Base-by-base conservation (phyloP, 2,888 invertebrate genomes). In the Strigamia crassipes region DNA sequence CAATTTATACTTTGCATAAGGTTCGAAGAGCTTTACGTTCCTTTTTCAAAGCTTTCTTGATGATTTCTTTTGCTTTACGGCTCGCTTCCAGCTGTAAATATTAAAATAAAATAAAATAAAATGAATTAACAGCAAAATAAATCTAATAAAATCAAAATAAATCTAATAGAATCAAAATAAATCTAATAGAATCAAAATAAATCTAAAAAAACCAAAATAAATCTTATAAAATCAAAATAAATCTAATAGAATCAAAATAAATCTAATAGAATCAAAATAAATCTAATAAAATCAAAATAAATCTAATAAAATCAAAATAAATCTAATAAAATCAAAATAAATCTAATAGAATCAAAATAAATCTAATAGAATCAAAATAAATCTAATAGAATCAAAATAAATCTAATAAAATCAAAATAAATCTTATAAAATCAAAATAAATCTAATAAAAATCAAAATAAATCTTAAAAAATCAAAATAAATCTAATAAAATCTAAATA, bases 31-130 rank as follows among this genome's bases (percentile, higher is more conserved):
- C 89, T 88, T 97, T 97, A 15, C 94, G 90, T 87, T 97, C 96
- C 86, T 94, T 96, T 85, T 96, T 94, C 46, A 97, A 88, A 51
- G 92, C 92, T 87, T 94, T 95, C 87, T 96, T 97, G 85, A 92
- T 91, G 18, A 91, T 92, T 86, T 97, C 97, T 46, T 94, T 92
- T 86, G 96, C 96, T 82, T 95, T 94, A 80, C 96, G 92, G 27
- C 93, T 92, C 3, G 92, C 93, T 84, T 96, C 95, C 80, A 94
- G 91, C 85, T 92, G 91, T 0, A 61, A 78, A n/a, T 27, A 18
- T 78, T 15, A 3, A n/a, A 78, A n/a, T n/a, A n/a, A n/a, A n/a
- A n/a, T n/a, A n/a, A n/a, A n/a, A n/a, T n/a, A n/a, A n/a, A n/a
- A n/a, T n/a, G n/a, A n/a, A n/a, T n/a, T n/a, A n/a, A n/a, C n/a